Evolutionary conservation across 2,113 vertebrate species (phyloP).

Genomic region (Synchiropus splendidus): DNA sequence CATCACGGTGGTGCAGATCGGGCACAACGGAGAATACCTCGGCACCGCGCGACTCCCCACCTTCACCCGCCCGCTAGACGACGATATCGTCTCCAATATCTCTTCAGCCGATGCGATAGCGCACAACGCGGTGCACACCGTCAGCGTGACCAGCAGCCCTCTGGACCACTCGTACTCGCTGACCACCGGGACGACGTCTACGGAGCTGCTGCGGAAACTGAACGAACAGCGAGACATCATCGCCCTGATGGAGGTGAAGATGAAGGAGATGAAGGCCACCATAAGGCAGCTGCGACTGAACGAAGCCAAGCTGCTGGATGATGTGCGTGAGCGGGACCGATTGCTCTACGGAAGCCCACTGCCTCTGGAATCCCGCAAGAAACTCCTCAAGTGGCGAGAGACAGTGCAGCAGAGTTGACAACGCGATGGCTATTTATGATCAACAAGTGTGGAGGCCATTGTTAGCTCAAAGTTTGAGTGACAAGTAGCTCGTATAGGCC

Average conservation of each 20-base stretch:
- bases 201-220: constrained; percentile 88
- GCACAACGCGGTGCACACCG: constrained; percentile 52
- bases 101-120: constrained; percentile 37
- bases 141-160: constrained; percentile 58
- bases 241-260: constrained; percentile 95
- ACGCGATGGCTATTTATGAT: constrained; percentile 42
- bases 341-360: constrained; percentile 67
- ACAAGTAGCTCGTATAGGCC: constrained; percentile 2
- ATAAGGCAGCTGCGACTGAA: constrained; percentile 86
- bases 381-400: constrained; percentile 38
- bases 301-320: constrained; percentile 87
- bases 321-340: constrained; percentile 87
- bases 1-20: constrained; percentile 67
- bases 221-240: constrained; percentile 97
- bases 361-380: constrained; percentile 67
- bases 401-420: constrained; percentile 13
- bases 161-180: constrained; percentile 93
- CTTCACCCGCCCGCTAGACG: constrained; percentile 18
- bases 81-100: constrained; percentile 36
- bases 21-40: constrained; percentile 70
- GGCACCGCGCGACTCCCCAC: constrained; percentile 77
- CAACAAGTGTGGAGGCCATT: constrained; percentile 16
- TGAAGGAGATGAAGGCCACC: constrained; percentile 98
- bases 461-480: neutral
- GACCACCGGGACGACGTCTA: constrained; percentile 88